phyloP scores from a whole-genome alignment of 2,888 invertebrate species.

The Drosophila pseudotakahashii region DNA sequence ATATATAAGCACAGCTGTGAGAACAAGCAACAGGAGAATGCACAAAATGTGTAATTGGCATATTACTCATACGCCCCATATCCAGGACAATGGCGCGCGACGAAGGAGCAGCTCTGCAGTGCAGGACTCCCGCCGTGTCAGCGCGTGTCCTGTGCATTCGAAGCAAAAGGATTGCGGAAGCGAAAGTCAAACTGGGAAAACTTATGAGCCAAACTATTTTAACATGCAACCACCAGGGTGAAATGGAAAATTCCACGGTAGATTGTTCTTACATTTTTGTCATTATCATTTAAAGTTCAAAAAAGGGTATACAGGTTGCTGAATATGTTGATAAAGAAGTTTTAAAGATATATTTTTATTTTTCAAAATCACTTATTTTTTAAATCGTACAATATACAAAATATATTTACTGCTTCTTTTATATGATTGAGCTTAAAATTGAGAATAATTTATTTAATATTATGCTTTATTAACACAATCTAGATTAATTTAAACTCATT shows the following conservation, averaged over 20 bases:
- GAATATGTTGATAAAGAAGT: not conserved
- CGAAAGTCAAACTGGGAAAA: constrained; percentile 27
- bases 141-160: constrained; percentile 31
- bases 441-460: too few relatives aligned
- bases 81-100: constrained; percentile 1
- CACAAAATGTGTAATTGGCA: constrained; percentile 41
- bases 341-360: not conserved
- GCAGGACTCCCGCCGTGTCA: constrained; percentile 1
- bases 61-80: constrained; percentile 43
- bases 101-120: constrained; percentile 1
- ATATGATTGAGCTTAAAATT: too few relatives aligned
- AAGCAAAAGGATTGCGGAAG: constrained; percentile 11
- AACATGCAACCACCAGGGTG: not conserved
- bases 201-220: not conserved
- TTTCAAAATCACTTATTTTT: too few relatives aligned
- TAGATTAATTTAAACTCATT: too few relatives aligned
- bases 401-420: too few relatives aligned
- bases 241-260: not conserved
- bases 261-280: not conserved
- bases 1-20: constrained; percentile 20
- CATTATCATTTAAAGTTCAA: not conserved
- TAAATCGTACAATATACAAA: too few relatives aligned
- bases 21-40: constrained; percentile 48
- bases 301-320: not conserved
- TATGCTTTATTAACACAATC: too few relatives aligned